Percentiles rank a stretch among this genome's conserved stretches.
Evolutionary conservation across 1,140 invertebrate species (phyloP).

Genomic region (Hirudo medicinalis): DNA sequence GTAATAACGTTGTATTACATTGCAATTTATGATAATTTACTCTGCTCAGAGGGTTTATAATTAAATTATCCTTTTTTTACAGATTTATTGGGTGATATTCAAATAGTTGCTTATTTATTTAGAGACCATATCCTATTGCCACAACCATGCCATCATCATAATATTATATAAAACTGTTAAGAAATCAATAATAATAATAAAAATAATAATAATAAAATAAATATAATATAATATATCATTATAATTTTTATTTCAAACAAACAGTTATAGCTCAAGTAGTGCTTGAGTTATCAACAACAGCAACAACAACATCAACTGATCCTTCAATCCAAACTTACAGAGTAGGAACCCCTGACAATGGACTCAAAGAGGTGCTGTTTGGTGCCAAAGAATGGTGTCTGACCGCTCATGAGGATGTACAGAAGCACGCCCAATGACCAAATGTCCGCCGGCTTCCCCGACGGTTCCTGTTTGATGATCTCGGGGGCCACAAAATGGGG

Average conservation of each 20-base stretch:
- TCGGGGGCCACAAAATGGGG: conserved; percentile 96
- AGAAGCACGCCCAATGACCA: conserved; percentile 90
- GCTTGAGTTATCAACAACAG: background rate
- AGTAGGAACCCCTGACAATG: conserved; percentile 67
- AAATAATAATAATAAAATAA: background rate
- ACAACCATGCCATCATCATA: background rate
- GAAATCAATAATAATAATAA: background rate
- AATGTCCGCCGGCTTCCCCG: conserved; percentile 90
- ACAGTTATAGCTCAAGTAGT: background rate
- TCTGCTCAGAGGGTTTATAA: too few species aligned
- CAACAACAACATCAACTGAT: background rate
- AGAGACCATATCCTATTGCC: too few species aligned
- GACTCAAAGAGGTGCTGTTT: conserved; percentile 76
- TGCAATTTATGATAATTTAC: too few species aligned
- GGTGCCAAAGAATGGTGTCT: conserved; percentile 83
- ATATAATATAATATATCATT: too few species aligned
- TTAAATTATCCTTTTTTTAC: too few species aligned
- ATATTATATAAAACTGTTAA: background rate
- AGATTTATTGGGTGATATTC: too few species aligned
- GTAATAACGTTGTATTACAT: too few species aligned
- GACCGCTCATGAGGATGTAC: conserved; percentile 80
- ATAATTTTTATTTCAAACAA: too few species aligned
- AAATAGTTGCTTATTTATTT: too few species aligned
- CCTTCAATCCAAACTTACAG: conserved; percentile 28
- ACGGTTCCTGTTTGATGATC: conserved; percentile 72